Percentiles rank a stretch among this genome's conserved stretches.
Evolutionary conservation across 2,888 invertebrate species (phyloP).

Genomic region (Leptopilina syphax): DNA sequence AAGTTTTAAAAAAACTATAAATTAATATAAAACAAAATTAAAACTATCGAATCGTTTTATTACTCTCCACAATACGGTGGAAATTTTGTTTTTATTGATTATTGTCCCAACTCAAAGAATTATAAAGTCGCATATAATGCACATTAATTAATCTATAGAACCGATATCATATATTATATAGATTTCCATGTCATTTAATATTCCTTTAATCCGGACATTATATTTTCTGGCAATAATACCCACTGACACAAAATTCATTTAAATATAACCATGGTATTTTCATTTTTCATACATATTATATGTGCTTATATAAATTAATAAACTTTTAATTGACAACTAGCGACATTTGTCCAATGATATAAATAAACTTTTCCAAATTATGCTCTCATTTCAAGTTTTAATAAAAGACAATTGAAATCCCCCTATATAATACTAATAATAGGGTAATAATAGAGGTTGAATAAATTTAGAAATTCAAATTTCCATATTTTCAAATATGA

Average conservation of each 20-base stretch:
- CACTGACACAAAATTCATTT: slow-evolving; percentile 1
- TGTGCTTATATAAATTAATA: no score
- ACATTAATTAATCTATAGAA: slow-evolving; percentile 7
- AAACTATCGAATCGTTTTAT: background rate
- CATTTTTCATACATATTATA: background rate
- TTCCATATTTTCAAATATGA: no score
- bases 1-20: no score
- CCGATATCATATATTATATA: slow-evolving; percentile 7
- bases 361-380: no score
- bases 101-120: background rate
- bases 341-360: no score
- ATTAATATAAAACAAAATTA: background rate
- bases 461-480: no score
- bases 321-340: no score
- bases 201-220: slow-evolving; percentile 14
- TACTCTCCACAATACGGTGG: background rate
- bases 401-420: no score
- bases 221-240: slow-evolving; percentile 8
- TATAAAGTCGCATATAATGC: background rate
- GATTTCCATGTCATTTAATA: background rate
- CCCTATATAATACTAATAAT: no score
- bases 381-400: no score
- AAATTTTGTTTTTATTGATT: slow-evolving; percentile 1
- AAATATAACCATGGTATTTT: background rate
- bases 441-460: no score